These are phyloP conservation scores for Otus sunia DNA, from an alignment of 2,113 vertebrate genomes.

Conservation along the genomic window DNA sequence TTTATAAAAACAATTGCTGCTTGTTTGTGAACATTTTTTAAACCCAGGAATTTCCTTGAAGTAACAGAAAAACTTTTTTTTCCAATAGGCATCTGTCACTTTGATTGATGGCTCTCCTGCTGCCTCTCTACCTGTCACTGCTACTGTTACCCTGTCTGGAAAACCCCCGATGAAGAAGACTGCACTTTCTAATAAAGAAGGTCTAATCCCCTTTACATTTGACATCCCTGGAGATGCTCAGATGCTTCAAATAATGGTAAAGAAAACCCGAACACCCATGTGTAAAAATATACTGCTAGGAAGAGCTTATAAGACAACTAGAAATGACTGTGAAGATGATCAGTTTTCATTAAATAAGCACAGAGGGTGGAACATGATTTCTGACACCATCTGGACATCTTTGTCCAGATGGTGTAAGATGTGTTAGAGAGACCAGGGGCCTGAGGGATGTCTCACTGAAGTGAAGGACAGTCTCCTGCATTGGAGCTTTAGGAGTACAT, in stretches of 20 bases:
- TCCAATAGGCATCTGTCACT: conserved; percentile 49
- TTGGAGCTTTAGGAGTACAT: background rate
- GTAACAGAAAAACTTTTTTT: background rate
- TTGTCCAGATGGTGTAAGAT: background rate
- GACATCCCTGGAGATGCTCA: conserved; percentile 41
- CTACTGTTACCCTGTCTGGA: background rate
- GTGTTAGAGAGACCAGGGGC: background rate
- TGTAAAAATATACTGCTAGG: background rate
- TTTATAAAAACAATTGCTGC: background rate
- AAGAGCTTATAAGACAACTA: background rate
- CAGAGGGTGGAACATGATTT: background rate
- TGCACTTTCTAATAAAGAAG: conserved; percentile 18
- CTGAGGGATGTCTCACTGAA: background rate
- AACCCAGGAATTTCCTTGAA: background rate
- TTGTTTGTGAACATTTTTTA: background rate
- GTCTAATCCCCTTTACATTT: conserved; percentile 29
- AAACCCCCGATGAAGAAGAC: background rate
- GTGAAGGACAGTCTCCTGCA: background rate
- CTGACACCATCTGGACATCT: background rate
- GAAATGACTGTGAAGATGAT: background rate
- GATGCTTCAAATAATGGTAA: conserved; percentile 55
- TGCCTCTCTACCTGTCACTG: conserved; percentile 40
- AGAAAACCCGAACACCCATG: background rate
- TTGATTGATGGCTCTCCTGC: conserved; percentile 60
- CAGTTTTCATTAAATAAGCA: background rate